Evolutionary conservation across 2,888 invertebrate species (phyloP).

Genomic region (Hirtodrosophila alboralis): DNA sequence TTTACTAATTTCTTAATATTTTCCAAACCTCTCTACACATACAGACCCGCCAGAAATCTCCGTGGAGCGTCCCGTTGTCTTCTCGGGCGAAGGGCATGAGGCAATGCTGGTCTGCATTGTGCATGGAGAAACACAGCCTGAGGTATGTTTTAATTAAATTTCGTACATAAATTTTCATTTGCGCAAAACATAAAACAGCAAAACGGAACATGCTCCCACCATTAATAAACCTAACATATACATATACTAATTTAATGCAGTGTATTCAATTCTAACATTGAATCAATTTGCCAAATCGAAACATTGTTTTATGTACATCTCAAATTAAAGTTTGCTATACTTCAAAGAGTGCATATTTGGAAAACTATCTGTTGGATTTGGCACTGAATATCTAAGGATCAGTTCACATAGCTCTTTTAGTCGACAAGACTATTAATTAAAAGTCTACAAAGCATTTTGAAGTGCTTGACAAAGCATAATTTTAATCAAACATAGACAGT

Average conservation of each 20-base stretch:
- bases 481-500: constrained; percentile 67
- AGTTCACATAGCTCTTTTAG: neutral
- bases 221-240: constrained; percentile 38
- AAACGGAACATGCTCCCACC: constrained; percentile 37
- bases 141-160: constrained; percentile 85
- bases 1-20: constrained; percentile 64
- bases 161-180: constrained; percentile 72
- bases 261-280: constrained; percentile 25
- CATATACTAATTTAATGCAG: constrained; percentile 27
- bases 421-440: constrained; percentile 57
- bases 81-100: constrained; percentile 88
- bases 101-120: constrained; percentile 89
- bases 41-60: constrained; percentile 84
- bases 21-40: constrained; percentile 24
- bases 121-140: constrained; percentile 88
- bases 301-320: constrained; percentile 14
- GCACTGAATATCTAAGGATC: neutral
- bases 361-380: neutral
- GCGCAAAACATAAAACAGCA: constrained; percentile 57
- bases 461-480: constrained; percentile 66
- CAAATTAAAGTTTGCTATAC: too few species aligned
- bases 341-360: too few species aligned
- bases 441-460: constrained; percentile 66
- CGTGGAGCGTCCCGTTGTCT: constrained; percentile 87
- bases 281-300: constrained; percentile 10